A percentile compares a stretch with the other conserved stretches of the same genome.
Conservation (phyloP, 2,113 vertebrate species). For the Vicugna pacos region DNA sequence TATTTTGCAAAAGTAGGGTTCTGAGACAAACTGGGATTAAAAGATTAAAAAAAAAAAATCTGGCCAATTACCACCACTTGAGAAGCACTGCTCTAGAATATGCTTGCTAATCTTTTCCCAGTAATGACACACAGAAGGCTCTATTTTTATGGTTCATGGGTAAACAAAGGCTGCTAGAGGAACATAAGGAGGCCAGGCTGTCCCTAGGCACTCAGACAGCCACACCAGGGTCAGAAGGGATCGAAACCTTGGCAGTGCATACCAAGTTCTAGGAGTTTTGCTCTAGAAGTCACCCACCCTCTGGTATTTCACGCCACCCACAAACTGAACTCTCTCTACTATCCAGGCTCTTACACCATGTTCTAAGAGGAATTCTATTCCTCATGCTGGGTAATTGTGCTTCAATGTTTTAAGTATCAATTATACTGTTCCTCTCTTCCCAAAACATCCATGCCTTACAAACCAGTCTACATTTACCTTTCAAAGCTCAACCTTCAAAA, state of each 20-base stretch:
- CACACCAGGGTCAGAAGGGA: neutral
- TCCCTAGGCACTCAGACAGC: neutral
- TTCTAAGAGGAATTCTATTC: neutral
- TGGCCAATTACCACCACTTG: neutral
- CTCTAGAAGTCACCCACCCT: neutral
- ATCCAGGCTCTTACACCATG: neutral
- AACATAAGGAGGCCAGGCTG: neutral
- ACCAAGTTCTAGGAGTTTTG: neutral
- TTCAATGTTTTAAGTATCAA: neutral
- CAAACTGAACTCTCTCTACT: neutral
- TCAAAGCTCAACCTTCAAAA: neutral
- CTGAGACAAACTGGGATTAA: neutral
- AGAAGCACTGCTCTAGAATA: neutral
- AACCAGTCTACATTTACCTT: neutral
- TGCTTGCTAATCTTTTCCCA: neutral
- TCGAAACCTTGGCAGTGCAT: neutral
- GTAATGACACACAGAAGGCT: neutral
- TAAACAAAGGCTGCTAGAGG: neutral
- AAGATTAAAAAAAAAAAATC: neutral
- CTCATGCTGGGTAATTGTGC: neutral
- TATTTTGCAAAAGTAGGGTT: neutral
- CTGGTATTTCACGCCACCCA: neutral
- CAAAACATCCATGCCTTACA: slow-evolving; percentile 8
- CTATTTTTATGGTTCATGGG: fast-evolving
- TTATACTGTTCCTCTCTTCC: neutral